These are phyloP conservation scores for Ptychadena robeensis DNA, from an alignment of 2,797 vertebrate species.

Conservation along the genomic window DNA sequence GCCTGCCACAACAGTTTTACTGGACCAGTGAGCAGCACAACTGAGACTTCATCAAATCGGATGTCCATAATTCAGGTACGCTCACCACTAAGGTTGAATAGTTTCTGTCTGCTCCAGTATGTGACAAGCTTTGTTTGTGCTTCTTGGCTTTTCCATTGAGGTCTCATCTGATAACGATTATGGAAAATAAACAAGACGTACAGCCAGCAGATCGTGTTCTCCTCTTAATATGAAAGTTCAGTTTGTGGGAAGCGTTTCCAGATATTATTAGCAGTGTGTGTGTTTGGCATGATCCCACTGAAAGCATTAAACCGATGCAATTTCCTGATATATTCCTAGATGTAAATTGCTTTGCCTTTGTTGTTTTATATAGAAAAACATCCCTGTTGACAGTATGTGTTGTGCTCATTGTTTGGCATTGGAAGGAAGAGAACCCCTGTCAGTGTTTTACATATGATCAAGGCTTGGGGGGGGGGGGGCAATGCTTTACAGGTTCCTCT, in stretches of 20 bases:
- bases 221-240: not conserved
- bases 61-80: conserved; percentile 99
- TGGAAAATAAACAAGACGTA: not conserved
- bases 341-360: not conserved
- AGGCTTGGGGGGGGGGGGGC: not conserved
- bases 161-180: not conserved
- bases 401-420: not conserved
- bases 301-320: not conserved
- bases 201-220: not conserved
- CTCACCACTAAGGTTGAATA: conserved; percentile 56
- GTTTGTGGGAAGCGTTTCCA: not conserved
- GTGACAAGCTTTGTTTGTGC: not conserved
- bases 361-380: conserved; percentile 1
- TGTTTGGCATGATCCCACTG: not conserved
- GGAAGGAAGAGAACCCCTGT: not conserved
- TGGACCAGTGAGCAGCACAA: conserved; percentile 93
- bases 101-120: not conserved
- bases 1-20: conserved; percentile 99
- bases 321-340: not conserved
- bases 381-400: not conserved
- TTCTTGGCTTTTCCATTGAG: not conserved
- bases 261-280: not conserved
- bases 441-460: conserved; percentile 1
- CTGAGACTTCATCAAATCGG: conserved; percentile 95
- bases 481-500: not conserved